Base-by-base conservation (phyloP, 2,113 vertebrate species). In the Cacatua alba region DNA sequence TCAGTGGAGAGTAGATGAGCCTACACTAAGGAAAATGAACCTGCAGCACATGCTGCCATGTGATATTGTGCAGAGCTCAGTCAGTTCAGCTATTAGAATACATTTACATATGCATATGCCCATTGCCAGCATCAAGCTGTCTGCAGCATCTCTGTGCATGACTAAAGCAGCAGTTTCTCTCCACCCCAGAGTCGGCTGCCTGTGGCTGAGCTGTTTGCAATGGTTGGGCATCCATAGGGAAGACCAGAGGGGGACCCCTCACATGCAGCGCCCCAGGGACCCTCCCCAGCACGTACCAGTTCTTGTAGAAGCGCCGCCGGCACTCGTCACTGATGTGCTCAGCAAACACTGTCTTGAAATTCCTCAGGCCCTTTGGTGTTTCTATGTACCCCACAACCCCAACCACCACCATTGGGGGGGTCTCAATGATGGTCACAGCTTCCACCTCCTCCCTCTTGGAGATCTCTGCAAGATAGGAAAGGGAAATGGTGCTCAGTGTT, bases 371-470 rank as follows among this genome's bases (percentile, higher is more conserved):
- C 15, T 97, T 97, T 0, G 98, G 98, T 0, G 98, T 98, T 46
- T 98, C 97, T 25, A 98, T 93, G 8, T 98, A 98, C 53, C 98
- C 98, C 91, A 98, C 98, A 0, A 98, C 85, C 0, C 98, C 98
- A 41, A 98, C 98, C 77, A 98, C 97, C 75, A 98, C 96, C 91
- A 98, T 10, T 0, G 98, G 98, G 0, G 98, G 98, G 0, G 98
- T 98, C 96, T 98, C 98, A 7, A 98, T 97, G 35, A 98, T 98
- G 6, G 98, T 98, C 67, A 98, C 98, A 0, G 98, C 98, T 82
- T 98, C 98, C 69, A 98, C 98, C 74, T 98, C 98, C 80, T 98
- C 98, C 68, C 98, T 87, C 76, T 98, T 98, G 80, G 98, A 98
- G 35, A 97, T 37, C 96, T 98, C 98, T 98, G 94, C 51, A 82